Conservation (phyloP, 2,797 vertebrate species). For the Malurus leucopterus region DNA sequence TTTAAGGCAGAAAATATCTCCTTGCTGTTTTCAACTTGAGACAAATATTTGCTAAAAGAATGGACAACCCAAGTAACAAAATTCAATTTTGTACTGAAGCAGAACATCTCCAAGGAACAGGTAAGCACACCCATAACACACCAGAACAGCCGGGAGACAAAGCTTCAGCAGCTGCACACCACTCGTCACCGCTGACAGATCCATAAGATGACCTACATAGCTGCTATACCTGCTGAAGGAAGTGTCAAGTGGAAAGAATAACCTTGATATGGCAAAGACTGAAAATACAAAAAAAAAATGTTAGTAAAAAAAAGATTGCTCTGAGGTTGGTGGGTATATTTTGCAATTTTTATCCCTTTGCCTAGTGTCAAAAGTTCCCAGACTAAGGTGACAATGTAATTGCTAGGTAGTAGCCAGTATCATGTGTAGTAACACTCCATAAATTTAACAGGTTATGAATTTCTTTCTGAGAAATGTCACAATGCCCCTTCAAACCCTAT, state of each 20-base stretch:
- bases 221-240: not conserved
- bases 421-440: not conserved
- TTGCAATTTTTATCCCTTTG: not conserved
- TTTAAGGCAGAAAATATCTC: not conserved
- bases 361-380: not conserved
- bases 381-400: not conserved
- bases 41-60: not conserved
- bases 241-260: slow-evolving; percentile 1
- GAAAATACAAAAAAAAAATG: not conserved
- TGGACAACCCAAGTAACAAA: not conserved
- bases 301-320: slow-evolving; percentile 18
- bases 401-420: not conserved
- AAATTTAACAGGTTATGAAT: not conserved
- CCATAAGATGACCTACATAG: not conserved
- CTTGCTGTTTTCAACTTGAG: not conserved
- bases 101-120: not conserved
- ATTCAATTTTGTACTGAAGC: not conserved
- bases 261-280: not conserved
- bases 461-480: not conserved
- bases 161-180: not conserved
- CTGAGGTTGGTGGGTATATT: not conserved
- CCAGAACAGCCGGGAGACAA: not conserved
- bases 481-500: not conserved
- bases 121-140: not conserved
- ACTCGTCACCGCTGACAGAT: not conserved